A percentile compares a stretch with the other conserved stretches of the same genome.
These are phyloP conservation scores for Nipponacmea schrenckii DNA, from an alignment of 2,888 invertebrate species.

Conservation along the genomic window DNA sequence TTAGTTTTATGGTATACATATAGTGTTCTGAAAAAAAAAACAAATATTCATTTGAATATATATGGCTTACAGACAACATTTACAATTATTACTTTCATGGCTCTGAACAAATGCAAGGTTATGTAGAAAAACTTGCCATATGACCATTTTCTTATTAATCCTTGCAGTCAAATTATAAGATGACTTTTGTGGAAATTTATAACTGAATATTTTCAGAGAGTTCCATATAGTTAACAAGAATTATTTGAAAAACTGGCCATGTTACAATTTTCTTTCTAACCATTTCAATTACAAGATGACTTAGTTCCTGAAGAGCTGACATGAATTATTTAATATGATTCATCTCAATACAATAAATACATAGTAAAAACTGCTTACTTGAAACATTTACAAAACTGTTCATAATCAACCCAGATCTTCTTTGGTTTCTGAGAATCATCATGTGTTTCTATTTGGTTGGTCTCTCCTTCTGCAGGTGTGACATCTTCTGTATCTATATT, in stretches of 20 bases:
- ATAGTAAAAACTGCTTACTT: constrained; percentile 50
- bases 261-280: no score
- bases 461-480: not conserved
- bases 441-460: constrained; percentile 9
- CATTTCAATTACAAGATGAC: no score
- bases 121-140: no score
- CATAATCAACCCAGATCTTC: constrained; percentile 67
- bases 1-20: constrained; percentile 66
- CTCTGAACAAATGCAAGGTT: no score
- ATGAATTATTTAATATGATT: no score
- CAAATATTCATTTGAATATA: not conserved
- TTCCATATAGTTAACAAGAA: no score
- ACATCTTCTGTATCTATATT: constrained; percentile 3
- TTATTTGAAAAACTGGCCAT: no score
- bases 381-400: constrained; percentile 65
- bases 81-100: no score
- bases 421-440: constrained; percentile 40
- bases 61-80: no score
- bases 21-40: constrained; percentile 56
- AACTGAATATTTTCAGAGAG: not conserved
- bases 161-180: not conserved
- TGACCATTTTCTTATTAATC: no score
- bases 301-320: no score
- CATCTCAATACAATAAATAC: no score
- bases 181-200: not conserved